phyloP scores from a whole-genome alignment of 2,888 invertebrate species.

The Drosophila kanekoi region DNA sequence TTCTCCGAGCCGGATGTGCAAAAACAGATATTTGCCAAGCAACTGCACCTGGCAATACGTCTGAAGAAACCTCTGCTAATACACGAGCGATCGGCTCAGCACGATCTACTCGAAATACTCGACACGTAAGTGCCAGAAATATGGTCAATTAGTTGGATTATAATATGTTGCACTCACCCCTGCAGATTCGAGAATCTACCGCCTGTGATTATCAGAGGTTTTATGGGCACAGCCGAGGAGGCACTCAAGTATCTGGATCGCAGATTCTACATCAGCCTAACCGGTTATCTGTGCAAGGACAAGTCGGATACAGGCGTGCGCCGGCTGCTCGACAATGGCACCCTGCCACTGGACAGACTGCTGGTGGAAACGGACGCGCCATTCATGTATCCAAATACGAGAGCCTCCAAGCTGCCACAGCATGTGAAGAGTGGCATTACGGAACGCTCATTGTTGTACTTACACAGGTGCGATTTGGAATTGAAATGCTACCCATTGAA shows the following conservation, averaged over 20 bases:
- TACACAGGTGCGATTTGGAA: constrained; percentile 81
- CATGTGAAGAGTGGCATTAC: constrained; percentile 95
- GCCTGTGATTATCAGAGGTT: constrained; percentile 95
- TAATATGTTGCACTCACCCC: neutral
- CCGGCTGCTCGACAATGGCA: constrained; percentile 91
- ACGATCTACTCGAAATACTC: constrained; percentile 91
- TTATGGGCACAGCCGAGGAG: constrained; percentile 94
- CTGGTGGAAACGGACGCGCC: constrained; percentile 97
- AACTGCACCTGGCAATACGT: constrained; percentile 93
- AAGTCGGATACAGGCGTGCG: constrained; percentile 96
- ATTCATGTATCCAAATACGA: constrained; percentile 97
- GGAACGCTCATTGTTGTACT: constrained; percentile 88
- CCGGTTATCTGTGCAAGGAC: constrained; percentile 89
- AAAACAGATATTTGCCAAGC: constrained; percentile 93
- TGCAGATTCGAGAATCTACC: constrained; percentile 87
- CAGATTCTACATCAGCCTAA: constrained; percentile 94
- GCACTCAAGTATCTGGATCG: constrained; percentile 93
- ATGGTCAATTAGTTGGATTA: neutral
- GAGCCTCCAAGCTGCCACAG: constrained; percentile 95
- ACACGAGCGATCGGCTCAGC: constrained; percentile 96
- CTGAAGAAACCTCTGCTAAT: constrained; percentile 94
- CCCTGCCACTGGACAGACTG: constrained; percentile 93
- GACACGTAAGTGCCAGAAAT: constrained; percentile 84
- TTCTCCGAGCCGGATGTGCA: constrained; percentile 96
- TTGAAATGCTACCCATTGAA: neutral